Evolutionary conservation across 2,113 vertebrate species (phyloP).

Genomic region (Ancistrus triradiatus): DNA sequence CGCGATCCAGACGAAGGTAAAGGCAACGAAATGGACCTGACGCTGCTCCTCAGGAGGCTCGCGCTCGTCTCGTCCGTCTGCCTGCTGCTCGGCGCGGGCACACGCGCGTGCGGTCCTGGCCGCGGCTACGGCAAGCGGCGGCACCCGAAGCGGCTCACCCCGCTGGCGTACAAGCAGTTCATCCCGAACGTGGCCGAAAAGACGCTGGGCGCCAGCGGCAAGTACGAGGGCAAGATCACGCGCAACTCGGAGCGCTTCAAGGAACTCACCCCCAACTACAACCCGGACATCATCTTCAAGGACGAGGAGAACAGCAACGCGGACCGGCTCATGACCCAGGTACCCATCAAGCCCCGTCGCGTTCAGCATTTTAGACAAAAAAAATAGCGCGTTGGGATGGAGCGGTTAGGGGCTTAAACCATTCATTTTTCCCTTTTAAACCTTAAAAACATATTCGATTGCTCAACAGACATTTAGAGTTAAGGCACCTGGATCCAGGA

Average conservation of each 20-base stretch:
- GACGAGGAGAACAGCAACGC: slow-evolving; percentile 87
- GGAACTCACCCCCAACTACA: slow-evolving; percentile 88
- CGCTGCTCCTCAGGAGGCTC: slow-evolving; percentile 70
- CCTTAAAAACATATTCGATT: no score
- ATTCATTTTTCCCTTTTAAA: no score
- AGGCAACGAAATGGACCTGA: slow-evolving; percentile 60
- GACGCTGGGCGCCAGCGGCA: slow-evolving; percentile 84
- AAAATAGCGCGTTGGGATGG: slow-evolving; percentile 34
- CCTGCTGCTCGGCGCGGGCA: slow-evolving; percentile 68
- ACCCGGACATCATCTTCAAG: slow-evolving; percentile 89
- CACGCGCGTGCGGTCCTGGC: slow-evolving; percentile 81
- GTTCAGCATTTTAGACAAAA: no score
- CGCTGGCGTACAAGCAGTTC: slow-evolving; percentile 87
- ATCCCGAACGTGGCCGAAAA: slow-evolving; percentile 89
- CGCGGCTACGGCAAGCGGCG: slow-evolving; percentile 83
- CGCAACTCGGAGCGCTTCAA: slow-evolving; percentile 85
- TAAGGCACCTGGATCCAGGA: no score
- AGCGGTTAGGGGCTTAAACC: no score
- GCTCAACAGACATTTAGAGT: no score
- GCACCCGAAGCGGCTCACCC: slow-evolving; percentile 83
- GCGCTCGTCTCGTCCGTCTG: slow-evolving; percentile 68
- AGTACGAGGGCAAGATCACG: slow-evolving; percentile 85
- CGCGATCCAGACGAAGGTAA: background rate
- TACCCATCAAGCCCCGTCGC: no score
- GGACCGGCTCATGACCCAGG: slow-evolving; percentile 89